Conservation (phyloP, 2,797 vertebrate species). For the Chiroxiphia lanceolata region DNA sequence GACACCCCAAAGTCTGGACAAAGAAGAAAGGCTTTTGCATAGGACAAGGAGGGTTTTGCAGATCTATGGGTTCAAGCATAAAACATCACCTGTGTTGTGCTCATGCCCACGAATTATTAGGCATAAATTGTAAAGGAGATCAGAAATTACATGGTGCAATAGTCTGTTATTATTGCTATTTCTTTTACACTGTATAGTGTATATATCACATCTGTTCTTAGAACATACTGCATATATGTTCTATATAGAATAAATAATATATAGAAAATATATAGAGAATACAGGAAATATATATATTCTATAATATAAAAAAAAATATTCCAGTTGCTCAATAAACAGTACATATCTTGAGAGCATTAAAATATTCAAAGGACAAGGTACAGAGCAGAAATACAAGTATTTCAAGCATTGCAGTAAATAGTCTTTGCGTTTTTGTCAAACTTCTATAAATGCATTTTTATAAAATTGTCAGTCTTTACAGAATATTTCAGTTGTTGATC, state of each 20-base stretch:
- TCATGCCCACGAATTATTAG: fast-evolving
- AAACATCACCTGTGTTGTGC: fast-evolving
- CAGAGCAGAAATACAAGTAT: neutral
- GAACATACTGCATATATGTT: neutral
- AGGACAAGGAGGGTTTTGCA: neutral
- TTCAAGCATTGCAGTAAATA: neutral
- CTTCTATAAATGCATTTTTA: neutral
- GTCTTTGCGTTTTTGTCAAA: neutral
- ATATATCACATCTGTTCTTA: neutral
- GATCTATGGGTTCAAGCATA: neutral
- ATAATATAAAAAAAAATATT: neutral
- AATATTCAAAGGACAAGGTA: neutral
- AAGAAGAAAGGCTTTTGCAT: neutral
- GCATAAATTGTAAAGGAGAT: neutral
- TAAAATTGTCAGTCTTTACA: neutral
- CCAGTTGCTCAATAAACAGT: neutral
- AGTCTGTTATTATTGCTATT: neutral
- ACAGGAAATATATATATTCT: neutral
- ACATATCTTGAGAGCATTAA: neutral
- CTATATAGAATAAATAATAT: too few species aligned
- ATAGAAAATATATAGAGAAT: neutral
- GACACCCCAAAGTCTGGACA: neutral
- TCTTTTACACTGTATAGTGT: neutral
- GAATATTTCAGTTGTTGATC: neutral
- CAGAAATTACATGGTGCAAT: neutral